Base-by-base conservation (phyloP, 2,113 vertebrate genomes). In the Rousettus leschenaultii region DNA sequence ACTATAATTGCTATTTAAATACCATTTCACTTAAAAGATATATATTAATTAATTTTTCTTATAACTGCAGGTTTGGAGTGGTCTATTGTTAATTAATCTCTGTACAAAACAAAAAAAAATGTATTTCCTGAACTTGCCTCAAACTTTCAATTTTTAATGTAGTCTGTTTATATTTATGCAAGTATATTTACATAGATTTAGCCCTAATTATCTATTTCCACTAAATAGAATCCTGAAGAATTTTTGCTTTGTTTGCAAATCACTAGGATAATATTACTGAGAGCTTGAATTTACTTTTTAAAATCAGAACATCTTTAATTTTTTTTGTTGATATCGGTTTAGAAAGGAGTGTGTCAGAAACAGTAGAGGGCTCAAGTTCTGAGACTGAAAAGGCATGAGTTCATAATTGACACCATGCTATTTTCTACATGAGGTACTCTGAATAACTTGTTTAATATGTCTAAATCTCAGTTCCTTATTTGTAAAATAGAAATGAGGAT, bases 1-100 rank as follows among this genome's bases (percentile, higher is more conserved):
- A 95, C 90, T 96, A 91, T 96, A 97, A 95, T 97, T 97, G 71
- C 33, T 95, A 30, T 74, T 97, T 96, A 96, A 95, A 91, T n/a
- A 91, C 68, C 71, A 91, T 94, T 94, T 96, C 48, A 85, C 18
- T 91, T 95, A 75, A 96, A 97, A 94, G 35, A 71, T 66, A 26
- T 85, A 10, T 53, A 93, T 97, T 95, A 95, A 95, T 94, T 95
- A 91, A n/a, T 95, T 96, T 94, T 95, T 87, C 43, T 88, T 96
- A 45, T 93, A 97, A 93, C 63, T 86, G 40, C 66, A 88, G 10
- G 7, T 91, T 96, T 96, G 45, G 22, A 79, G 19, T 93, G 24
- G 38, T 83, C n/a, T 79, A 26, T 91, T 97, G 75, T 98, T 92
- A 93, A 92, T 94, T 96, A 93, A 83, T 91, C 57, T 92, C 38